Conservation (phyloP, 2,113 vertebrate species). For the Neolamprologus tretocephalus region DNA sequence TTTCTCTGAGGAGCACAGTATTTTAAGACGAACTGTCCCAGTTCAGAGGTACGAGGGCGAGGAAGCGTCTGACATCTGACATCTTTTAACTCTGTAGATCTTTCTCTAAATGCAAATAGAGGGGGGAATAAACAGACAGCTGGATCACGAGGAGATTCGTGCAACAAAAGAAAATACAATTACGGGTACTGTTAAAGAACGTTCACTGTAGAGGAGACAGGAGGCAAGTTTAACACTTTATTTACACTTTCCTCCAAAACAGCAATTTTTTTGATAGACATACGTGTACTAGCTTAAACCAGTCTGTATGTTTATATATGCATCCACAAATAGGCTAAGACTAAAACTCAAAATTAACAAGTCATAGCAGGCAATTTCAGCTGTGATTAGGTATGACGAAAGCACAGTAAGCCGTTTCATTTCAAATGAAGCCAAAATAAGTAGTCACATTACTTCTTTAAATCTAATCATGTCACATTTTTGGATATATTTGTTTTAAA, state of each 20-base stretch:
- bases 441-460: neutral
- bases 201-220: neutral
- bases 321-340: neutral
- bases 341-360: neutral
- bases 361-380: neutral
- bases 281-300: accelerated
- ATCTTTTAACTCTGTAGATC: neutral
- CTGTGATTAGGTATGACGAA: neutral
- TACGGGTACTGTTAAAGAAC: neutral
- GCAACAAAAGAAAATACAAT: neutral
- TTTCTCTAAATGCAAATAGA: neutral
- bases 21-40: slow-evolving; percentile 49
- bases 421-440: neutral
- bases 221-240: neutral
- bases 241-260: neutral
- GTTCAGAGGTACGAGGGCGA: slow-evolving; percentile 37
- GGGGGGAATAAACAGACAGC: neutral
- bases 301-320: neutral
- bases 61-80: slow-evolving; percentile 24
- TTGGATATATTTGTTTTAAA: neutral
- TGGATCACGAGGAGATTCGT: neutral
- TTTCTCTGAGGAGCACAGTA: slow-evolving; percentile 42
- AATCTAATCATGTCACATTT: neutral
- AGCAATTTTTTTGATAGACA: accelerated
- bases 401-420: neutral